Conservation (phyloP, 2,888 invertebrate genomes). For the Acanthosepion esculentum region DNA sequence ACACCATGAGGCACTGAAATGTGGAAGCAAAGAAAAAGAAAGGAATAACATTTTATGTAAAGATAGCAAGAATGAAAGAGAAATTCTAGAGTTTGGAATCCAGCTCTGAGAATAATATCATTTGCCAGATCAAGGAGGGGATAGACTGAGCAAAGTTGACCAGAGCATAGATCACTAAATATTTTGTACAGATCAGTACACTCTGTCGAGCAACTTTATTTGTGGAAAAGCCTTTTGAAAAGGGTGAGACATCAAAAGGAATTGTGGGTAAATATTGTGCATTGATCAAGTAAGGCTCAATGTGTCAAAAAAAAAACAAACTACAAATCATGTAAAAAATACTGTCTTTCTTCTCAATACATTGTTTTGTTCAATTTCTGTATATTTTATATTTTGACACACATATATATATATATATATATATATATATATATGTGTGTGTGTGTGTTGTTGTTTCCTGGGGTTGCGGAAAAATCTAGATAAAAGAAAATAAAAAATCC, state of each 20-base stretch:
- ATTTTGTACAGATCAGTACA: slow-evolving; percentile 33
- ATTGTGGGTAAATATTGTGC: not conserved
- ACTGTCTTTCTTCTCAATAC: not conserved
- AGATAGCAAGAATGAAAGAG: not conserved
- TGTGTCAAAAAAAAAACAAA: not conserved
- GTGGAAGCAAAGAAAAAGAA: not conserved
- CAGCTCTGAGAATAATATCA: slow-evolving; percentile 14
- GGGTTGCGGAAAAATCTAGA: not conserved
- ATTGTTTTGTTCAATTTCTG: slow-evolving; percentile 7
- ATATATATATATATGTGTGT: too few relatives aligned
- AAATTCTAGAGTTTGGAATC: not conserved
- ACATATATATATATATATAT: too few relatives aligned
- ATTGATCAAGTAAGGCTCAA: slow-evolving; percentile 33
- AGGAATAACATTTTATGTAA: not conserved
- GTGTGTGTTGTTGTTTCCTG: not conserved
- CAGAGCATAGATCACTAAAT: slow-evolving; percentile 6
- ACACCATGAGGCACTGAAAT: not conserved
- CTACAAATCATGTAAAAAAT: not conserved
- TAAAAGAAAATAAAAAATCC: not conserved
- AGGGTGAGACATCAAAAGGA: slow-evolving; percentile 33
- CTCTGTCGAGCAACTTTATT: slow-evolving; percentile 8
- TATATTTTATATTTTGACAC: not conserved
- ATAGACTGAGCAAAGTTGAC: slow-evolving; percentile 33
- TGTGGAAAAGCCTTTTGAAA: not conserved
- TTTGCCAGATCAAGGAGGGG: slow-evolving; percentile 9